A percentile compares a stretch with the other conserved stretches of the same genome.
phyloP scores from a whole-genome alignment of 2,113 vertebrate species.

The Motacilla alba region DNA sequence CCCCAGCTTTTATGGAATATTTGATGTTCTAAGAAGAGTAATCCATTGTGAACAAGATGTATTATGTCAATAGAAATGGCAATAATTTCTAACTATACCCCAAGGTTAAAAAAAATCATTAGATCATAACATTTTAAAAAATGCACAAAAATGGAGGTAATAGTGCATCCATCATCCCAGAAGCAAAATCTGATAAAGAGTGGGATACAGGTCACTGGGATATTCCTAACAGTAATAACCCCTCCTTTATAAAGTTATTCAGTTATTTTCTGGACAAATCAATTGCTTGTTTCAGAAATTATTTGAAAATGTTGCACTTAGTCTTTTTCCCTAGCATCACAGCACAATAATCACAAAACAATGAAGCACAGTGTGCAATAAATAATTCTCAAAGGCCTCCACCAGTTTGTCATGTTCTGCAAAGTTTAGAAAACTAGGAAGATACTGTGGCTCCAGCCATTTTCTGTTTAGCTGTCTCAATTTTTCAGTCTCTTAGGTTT shows the following conservation, averaged over 20 bases:
- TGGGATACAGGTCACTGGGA: background rate
- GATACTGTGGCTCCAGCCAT: background rate
- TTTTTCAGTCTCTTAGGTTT: background rate
- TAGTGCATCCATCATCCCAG: background rate
- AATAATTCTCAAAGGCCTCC: background rate
- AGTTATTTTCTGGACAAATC: background rate
- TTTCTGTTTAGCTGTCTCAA: background rate
- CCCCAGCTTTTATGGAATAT: background rate
- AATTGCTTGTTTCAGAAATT: background rate
- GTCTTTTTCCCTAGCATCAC: background rate
- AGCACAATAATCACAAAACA: background rate
- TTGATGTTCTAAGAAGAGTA: background rate
- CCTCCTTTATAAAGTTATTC: background rate
- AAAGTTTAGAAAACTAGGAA: background rate
- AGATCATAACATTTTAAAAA: background rate
- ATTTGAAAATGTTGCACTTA: background rate
- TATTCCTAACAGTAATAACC: background rate
- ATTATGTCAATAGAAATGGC: background rate
- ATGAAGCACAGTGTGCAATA: background rate
- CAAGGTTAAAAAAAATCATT: background rate
- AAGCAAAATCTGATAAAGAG: background rate
- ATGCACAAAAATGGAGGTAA: background rate
- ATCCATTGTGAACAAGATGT: background rate
- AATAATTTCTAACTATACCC: background rate
- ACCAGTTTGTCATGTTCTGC: background rate